Evolutionary conservation across 2,888 invertebrate genomes (phyloP).

Genomic region (Melanostoma scalare): DNA sequence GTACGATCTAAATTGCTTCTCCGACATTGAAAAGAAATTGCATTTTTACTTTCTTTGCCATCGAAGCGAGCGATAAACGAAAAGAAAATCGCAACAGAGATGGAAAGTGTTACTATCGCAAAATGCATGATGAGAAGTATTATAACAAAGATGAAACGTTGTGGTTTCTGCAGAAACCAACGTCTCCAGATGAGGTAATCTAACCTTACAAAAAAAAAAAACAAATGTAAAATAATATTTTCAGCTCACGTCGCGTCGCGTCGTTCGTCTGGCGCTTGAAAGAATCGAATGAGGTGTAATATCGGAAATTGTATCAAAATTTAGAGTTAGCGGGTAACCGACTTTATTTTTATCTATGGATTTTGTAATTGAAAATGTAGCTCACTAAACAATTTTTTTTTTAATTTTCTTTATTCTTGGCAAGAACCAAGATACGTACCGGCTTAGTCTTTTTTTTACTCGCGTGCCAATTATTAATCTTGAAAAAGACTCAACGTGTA

Average conservation of each 20-base stretch:
- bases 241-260: no score
- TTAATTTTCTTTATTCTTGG: no score
- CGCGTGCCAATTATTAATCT: no score
- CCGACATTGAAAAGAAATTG: conserved; percentile 62
- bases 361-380: conserved; percentile 44
- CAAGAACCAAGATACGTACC: no score
- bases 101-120: conserved; percentile 54
- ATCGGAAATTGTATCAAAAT: no score
- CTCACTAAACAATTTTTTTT: no score
- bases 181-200: no score
- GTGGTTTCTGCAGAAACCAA: background rate
- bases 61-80: conserved; percentile 38
- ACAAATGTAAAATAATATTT: background rate
- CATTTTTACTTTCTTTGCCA: conserved; percentile 48
- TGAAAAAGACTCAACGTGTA: no score
- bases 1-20: conserved; percentile 54
- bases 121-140: conserved; percentile 6
- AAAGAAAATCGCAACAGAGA: conserved; percentile 45
- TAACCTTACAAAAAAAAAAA: conserved; percentile 2
- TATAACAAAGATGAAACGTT: conserved; percentile 27
- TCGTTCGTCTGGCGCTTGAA: no score
- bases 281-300: no score
- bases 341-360: background rate
- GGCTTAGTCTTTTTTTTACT: no score
- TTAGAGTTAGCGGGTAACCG: conserved; percentile 11